Percentiles rank a stretch among this genome's conserved stretches.
These are phyloP conservation scores for Netelia fuscicornis DNA, from an alignment of 2,888 invertebrate genomes.

Conservation along the genomic window DNA sequence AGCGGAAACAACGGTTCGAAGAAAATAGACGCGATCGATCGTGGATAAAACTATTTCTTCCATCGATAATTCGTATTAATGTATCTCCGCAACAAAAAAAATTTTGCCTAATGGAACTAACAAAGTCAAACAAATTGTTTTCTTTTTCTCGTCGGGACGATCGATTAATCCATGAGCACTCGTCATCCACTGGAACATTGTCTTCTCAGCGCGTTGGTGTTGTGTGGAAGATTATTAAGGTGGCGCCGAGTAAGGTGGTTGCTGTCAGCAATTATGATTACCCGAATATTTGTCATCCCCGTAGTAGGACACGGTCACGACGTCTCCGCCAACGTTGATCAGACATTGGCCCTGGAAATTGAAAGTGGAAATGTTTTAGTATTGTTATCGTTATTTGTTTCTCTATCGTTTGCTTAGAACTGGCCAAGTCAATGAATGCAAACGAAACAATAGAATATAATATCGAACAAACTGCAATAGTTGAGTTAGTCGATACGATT, in stretches of 20 bases:
- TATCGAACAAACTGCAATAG: too few species aligned
- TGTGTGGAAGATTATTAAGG: slow-evolving; percentile 73
- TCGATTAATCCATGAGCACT: not conserved
- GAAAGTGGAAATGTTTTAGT: slow-evolving; percentile 20
- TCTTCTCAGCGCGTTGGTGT: slow-evolving; percentile 19
- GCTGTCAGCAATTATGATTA: slow-evolving; percentile 82
- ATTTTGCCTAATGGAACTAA: not conserved
- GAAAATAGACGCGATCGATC: not conserved
- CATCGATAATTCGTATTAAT: not conserved
- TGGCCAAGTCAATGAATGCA: not conserved
- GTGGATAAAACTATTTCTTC: not conserved
- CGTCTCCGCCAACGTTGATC: slow-evolving; percentile 98
- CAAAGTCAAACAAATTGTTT: not conserved
- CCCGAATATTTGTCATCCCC: slow-evolving; percentile 84
- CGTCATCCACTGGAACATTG: not conserved
- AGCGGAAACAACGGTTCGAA: not conserved
- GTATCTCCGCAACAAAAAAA: not conserved
- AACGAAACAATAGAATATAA: not conserved
- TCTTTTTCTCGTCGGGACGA: not conserved
- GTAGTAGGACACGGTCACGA: slow-evolving; percentile 92
- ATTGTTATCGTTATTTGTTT: not conserved
- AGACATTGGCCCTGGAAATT: slow-evolving; percentile 95
- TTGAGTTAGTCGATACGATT: too few species aligned
- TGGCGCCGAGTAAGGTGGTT: slow-evolving; percentile 82
- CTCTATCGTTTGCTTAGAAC: not conserved